Evolutionary conservation across 2,797 vertebrate genomes (phyloP).

Genomic region (Spinus pinus): DNA sequence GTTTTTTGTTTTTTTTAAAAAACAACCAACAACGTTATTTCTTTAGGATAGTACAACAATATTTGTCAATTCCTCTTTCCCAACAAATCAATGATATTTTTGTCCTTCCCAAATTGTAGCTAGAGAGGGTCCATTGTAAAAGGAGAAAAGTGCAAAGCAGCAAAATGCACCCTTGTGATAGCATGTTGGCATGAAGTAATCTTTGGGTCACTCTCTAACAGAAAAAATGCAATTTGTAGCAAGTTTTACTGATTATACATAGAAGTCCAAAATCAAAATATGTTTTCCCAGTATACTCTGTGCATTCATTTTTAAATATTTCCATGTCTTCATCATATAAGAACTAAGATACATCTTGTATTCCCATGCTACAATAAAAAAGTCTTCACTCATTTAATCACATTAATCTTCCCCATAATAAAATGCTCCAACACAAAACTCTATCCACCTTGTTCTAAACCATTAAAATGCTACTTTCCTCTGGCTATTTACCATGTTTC

Average conservation of each 20-base stretch:
- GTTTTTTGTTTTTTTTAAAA: not conserved
- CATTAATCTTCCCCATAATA: not conserved
- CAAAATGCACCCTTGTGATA: fast-evolving
- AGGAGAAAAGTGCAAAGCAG: not conserved
- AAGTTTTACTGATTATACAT: not conserved
- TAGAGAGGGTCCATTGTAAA: not conserved
- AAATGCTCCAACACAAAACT: not conserved
- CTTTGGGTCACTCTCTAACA: not conserved
- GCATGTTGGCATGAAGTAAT: not conserved
- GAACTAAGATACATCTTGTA: not conserved
- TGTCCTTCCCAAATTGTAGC: not conserved
- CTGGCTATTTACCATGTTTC: not conserved
- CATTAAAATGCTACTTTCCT: not conserved
- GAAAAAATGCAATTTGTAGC: not conserved
- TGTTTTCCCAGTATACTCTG: not conserved
- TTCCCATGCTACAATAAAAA: not conserved
- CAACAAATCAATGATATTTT: not conserved
- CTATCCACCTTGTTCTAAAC: not conserved
- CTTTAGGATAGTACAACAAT: not conserved
- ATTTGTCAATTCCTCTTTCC: not conserved
- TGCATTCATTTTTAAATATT: not conserved
- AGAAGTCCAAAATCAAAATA: not conserved
- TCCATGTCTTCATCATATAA: not conserved
- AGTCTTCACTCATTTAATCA: not conserved
- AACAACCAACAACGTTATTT: not conserved